Base-by-base conservation (phyloP, 1,140 invertebrate genomes). In the Sminthurides bifidus region DNA sequence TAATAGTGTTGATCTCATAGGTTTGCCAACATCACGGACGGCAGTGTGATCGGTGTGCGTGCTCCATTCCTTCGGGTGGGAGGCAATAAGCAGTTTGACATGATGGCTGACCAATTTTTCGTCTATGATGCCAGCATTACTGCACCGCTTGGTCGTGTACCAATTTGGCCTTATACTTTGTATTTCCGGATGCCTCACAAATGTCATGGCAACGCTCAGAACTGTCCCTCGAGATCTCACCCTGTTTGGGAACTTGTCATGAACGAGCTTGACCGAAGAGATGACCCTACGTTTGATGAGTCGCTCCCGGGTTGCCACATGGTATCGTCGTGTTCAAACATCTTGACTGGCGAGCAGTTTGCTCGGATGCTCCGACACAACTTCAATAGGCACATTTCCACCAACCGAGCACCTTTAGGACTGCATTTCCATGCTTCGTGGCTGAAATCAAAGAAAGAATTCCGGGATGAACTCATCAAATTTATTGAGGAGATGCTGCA, bases 161-260 rank as follows among this genome's bases (percentile, higher is more conserved):
- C 89, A 29, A 86, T 94, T 66, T 95, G 91, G 91, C 91, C 91
- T 0, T 94, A 93, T 76, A 95, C 90, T 2, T 74, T 94, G 15
- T 92, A 58, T 52, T 94, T 90, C 81, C 78, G 86, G 27, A 92
- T 93, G 85, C 89, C 90, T 0, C 74, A 76, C 60, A 91, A 88
- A 69, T 93, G 90, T 70, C 89, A 91, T 69, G 89, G 88, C 59
- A 92, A 92, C 69, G 85, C 85, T 15, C 84, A 91, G 64, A 92
- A 91, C 67, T 92, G 89, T 67, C 89, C 90, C 21, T 88, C 85
- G 27, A 76, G 86, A 66, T 87, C 84, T 60, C 88, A 92, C 65
- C 87, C 88, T 33, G 85, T 92, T 37, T 93, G 89, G 89, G 89
- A 93, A 74, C 92, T 93, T 79, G 88, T 92, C 24, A 91, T 93